Evolutionary conservation across 2,113 vertebrate genomes (phyloP).

Genomic region (Ochotona curzoniae): DNA sequence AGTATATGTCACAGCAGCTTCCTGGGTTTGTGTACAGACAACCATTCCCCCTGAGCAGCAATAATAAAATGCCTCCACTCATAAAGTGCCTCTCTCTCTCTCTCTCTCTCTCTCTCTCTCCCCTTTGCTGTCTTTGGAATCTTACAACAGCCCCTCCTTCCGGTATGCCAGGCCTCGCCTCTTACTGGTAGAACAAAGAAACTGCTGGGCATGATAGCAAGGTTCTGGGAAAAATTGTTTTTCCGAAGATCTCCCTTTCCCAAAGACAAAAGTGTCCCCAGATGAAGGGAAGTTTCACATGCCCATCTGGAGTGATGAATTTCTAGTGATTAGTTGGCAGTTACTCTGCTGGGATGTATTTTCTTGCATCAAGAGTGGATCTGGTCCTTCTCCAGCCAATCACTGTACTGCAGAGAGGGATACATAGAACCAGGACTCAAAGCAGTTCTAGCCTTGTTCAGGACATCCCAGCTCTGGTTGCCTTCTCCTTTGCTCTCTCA

Average conservation of each 20-base stretch:
- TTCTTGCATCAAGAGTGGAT: not conserved
- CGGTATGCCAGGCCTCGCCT: conserved; percentile 1
- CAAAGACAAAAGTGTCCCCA: not conserved
- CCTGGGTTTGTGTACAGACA: conserved; percentile 75
- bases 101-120: conserved; percentile 19
- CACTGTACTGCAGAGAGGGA: not conserved
- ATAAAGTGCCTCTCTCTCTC: conserved; percentile 58
- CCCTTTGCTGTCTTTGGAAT: conserved; percentile 9
- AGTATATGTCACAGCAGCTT: conserved; percentile 65
- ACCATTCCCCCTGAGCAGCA: not conserved
- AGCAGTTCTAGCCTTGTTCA: not conserved
- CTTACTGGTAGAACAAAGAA: not conserved
- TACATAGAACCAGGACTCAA: not conserved
- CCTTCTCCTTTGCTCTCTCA: not conserved
- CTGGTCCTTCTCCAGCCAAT: not conserved
- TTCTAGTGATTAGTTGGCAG: not conserved
- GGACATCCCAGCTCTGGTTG: not conserved
- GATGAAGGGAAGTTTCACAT: not conserved
- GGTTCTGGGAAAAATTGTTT: not conserved
- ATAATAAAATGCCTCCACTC: conserved; percentile 34
- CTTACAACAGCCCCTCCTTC: not conserved
- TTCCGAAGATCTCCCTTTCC: not conserved
- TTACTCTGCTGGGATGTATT: not conserved
- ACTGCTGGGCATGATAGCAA: not conserved
- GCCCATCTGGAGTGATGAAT: not conserved